phyloP scores from a whole-genome alignment of 2,797 vertebrate genomes.

The Peromyscus aztecus region DNA sequence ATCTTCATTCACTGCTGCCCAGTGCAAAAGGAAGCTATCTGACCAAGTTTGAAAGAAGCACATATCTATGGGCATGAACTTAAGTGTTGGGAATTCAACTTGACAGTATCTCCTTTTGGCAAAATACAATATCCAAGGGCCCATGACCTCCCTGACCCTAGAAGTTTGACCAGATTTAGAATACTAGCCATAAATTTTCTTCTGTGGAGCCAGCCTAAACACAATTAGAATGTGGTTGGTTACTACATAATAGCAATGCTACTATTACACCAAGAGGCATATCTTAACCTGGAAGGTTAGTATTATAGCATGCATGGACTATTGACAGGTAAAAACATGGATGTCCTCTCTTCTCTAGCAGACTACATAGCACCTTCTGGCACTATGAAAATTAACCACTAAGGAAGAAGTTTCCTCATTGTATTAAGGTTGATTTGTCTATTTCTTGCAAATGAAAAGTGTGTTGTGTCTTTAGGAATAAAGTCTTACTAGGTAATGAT shows the following conservation, averaged over 20 bases:
- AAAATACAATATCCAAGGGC: not conserved
- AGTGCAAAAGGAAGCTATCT: not conserved
- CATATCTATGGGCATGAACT: not conserved
- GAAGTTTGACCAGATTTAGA: not conserved
- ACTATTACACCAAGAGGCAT: not conserved
- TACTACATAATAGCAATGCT: not conserved
- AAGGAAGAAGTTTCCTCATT: not conserved
- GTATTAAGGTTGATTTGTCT: not conserved
- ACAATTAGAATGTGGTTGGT: not conserved
- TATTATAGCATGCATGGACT: not conserved
- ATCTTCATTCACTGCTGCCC: not conserved
- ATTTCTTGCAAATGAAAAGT: not conserved
- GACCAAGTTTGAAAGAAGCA: not conserved
- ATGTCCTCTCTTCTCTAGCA: not conserved
- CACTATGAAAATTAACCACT: not conserved
- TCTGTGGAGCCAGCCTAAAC: not conserved
- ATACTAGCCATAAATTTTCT: not conserved
- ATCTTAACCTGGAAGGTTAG: not conserved
- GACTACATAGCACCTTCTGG: not conserved
- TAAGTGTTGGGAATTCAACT: not conserved
- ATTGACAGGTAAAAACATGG: not conserved
- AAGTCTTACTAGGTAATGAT: not conserved
- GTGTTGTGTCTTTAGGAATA: not conserved
- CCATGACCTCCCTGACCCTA: not conserved
- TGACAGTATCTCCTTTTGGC: not conserved